A percentile compares a stretch with the other conserved stretches of the same genome.
Conservation (phyloP, 1,140 invertebrate genomes). For the Paraescarpia echinospica region DNA sequence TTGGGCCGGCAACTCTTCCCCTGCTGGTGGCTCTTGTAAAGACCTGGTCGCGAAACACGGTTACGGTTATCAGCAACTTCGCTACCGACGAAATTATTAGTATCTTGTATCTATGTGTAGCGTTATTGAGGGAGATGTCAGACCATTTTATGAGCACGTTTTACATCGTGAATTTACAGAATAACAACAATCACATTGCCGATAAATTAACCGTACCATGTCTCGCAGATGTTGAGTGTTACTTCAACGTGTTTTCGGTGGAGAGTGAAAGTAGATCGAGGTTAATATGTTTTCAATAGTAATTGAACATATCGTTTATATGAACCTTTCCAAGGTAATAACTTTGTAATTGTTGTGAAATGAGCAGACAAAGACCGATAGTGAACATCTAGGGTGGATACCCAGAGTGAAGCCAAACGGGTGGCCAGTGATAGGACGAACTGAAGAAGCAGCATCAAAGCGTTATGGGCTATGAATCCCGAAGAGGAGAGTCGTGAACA, state of each 20-base stretch:
- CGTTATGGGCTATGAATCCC: too few species aligned
- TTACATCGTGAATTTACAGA: neutral
- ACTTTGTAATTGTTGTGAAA: too few species aligned
- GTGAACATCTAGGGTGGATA: too few species aligned
- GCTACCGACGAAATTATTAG: neutral
- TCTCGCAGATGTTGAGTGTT: too few species aligned
- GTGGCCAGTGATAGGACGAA: too few species aligned
- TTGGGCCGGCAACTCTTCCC: neutral
- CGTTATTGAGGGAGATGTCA: neutral
- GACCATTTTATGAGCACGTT: neutral
- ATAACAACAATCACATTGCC: too few species aligned
- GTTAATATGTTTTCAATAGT: too few species aligned
- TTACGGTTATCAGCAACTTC: neutral
- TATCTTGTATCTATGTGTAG: neutral
- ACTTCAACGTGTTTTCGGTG: neutral
- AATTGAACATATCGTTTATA: neutral
- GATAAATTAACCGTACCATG: neutral
- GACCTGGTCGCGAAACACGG: neutral
- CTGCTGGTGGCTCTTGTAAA: neutral
- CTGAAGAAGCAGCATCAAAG: too few species aligned
- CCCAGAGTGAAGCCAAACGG: too few species aligned
- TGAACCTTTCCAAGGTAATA: neutral
- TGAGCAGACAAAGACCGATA: too few species aligned
- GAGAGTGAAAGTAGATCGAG: too few species aligned
- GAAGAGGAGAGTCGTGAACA: too few species aligned